Percentiles rank a stretch among this genome's conserved stretches.
Conservation (phyloP, 1,140 invertebrate genomes). For the Hyphantria cunea region DNA sequence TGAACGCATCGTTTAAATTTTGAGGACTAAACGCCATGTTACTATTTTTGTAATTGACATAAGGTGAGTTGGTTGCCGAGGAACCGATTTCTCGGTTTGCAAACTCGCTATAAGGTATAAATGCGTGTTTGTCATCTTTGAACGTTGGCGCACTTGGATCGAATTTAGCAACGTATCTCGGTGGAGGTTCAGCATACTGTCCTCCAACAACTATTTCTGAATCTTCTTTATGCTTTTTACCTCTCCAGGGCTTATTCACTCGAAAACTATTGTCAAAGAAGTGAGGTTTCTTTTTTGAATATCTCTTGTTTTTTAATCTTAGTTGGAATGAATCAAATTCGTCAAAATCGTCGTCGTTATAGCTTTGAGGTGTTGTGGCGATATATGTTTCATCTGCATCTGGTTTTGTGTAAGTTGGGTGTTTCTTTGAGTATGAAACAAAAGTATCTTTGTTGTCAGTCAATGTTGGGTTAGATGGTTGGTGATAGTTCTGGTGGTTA, state of each 20-base stretch:
- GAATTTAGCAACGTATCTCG: conserved; percentile 54
- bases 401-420: conserved; percentile 33
- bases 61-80: conserved; percentile 64
- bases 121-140: conserved; percentile 45
- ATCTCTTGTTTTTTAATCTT: not conserved
- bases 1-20: conserved; percentile 79
- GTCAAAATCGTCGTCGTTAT: conserved; percentile 6
- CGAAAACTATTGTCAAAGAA: conserved; percentile 7
- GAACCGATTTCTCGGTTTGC: conserved; percentile 46
- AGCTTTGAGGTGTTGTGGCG: conserved; percentile 19
- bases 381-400: not conserved
- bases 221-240: conserved; percentile 24
- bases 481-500: conserved; percentile 38
- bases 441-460: conserved; percentile 36
- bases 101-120: conserved; percentile 38
- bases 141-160: conserved; percentile 42
- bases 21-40: conserved; percentile 80
- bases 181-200: conserved; percentile 74
- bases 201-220: conserved; percentile 71
- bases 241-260: conserved; percentile 28
- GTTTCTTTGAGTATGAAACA: conserved; percentile 46
- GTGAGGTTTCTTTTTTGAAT: conserved; percentile 15
- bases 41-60: conserved; percentile 77
- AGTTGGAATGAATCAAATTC: not conserved
- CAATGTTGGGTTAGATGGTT: too few relatives aligned